Evolutionary conservation across 2,797 vertebrate species (phyloP), one percentile per base, ranked within the genome.

Genomic region (Cebuella pygmaea): DNA sequence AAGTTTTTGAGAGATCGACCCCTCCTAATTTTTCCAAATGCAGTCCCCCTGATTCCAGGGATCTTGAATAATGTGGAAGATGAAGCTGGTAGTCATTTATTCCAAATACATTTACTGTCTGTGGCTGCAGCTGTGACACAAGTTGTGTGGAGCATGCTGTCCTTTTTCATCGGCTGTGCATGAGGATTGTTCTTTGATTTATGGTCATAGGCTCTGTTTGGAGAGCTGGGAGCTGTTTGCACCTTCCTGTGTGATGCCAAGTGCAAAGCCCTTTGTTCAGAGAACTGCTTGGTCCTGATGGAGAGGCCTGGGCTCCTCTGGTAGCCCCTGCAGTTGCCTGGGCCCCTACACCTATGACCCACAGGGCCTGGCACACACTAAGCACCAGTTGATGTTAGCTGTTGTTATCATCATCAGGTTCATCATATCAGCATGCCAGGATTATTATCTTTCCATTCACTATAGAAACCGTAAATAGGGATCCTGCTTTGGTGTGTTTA

Each of bases 231-330:
- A 44, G 61, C 59, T 10, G 0, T 88, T 90, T n/a, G 14, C 20
- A 84, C 48, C 41, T 88, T 92, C 33, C 76, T 61, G 48, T 70
- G 52, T 9, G 48, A 84, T 7, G 2, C n/a, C 52, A 86, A 78
- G 36, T 6, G 22, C 26, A 67, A 44, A 89, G 57, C 22, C 64
- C 57, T 94, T 92, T 89, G 46, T 96, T 93, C 79, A 48, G 50
- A 84, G 30, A 80, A 81, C 52, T 57, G 0, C 22, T 46, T 90
- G 46, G 30, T 72, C 80, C 76, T 30, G 5, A 24, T 82, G 26
- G 39, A 8, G 41, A n/a, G 61, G 15, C 10, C 41, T 36, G 36
- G 15, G 50, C 55, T 93, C 30, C 2, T 59, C 59, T 91, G 67
- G 48, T 26, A 88, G 41, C 27, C 88, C 81, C 48, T 64, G 5